Evolutionary conservation across 2,888 invertebrate species (phyloP).

Genomic region (Torymus tubicola): DNA sequence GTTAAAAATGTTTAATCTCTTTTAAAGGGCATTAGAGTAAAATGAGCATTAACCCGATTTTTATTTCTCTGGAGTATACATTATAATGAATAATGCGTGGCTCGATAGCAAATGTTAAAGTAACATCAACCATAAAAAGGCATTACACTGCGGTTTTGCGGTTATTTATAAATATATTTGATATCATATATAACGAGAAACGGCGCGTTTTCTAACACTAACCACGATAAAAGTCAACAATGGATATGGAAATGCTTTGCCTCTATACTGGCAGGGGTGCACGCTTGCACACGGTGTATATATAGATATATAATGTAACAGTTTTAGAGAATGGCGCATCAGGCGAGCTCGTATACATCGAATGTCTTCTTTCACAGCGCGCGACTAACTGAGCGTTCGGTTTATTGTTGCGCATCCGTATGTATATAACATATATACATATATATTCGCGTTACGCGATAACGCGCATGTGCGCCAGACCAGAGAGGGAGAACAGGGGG

Average conservation of each 20-base stretch:
- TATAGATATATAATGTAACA: conserved; percentile 12
- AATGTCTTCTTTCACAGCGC: conserved; percentile 34
- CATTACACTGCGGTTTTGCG: no score
- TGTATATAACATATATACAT: no score
- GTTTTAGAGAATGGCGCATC: conserved; percentile 28
- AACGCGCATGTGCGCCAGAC: not conserved
- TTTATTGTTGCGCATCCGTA: conserved; percentile 18
- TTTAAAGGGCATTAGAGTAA: no score
- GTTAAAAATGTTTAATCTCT: no score
- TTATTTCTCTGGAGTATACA: no score
- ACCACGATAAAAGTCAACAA: not conserved
- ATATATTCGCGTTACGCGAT: not conserved
- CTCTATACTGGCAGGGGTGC: no score
- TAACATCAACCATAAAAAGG: no score
- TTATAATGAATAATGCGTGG: no score
- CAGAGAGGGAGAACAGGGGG: no score
- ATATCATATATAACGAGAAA: not conserved
- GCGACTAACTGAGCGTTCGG: conserved; percentile 17
- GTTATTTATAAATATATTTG: no score
- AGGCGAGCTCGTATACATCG: conserved; percentile 24
- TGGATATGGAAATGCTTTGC: conserved; percentile 23
- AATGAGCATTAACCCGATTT: no score
- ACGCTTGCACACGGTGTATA: not conserved
- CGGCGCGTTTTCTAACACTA: not conserved
- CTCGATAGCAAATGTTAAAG: no score